Conservation (phyloP, 2,888 invertebrate species). For the Macrostomum cliftonense region DNA sequence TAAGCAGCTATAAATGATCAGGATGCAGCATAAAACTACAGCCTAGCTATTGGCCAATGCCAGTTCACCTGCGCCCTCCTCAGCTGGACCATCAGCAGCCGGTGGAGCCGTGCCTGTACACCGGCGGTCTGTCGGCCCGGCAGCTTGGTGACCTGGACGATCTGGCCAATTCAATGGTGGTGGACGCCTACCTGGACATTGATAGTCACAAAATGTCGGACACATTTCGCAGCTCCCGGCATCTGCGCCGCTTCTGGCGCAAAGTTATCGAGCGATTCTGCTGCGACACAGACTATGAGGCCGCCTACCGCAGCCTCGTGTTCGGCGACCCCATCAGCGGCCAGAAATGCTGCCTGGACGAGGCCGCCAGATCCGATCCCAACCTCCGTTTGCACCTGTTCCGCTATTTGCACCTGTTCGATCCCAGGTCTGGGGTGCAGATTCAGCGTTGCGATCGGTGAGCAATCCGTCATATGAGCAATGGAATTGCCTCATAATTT, state of each 20-base stretch:
- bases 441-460: slow-evolving; percentile 85
- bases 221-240: slow-evolving; percentile 39
- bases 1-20: no score
- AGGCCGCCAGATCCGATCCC: no score
- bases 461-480: slow-evolving; percentile 46
- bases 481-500: no score
- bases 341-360: no score
- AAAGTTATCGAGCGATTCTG: slow-evolving; percentile 66
- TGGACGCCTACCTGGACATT: slow-evolving; percentile 85
- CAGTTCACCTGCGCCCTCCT: no score
- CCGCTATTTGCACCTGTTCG: slow-evolving; percentile 80
- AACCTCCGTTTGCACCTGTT: slow-evolving; percentile 52
- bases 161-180: slow-evolving; percentile 73
- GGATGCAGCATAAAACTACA: no score
- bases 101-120: no score
- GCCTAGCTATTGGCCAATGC: no score
- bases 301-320: slow-evolving; percentile 44
- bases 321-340: no score
- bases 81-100: no score
- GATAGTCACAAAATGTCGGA: slow-evolving; percentile 91
- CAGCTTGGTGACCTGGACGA: slow-evolving; percentile 94
- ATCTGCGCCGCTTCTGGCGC: slow-evolving; percentile 37
- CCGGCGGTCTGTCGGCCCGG: slow-evolving; percentile 63
- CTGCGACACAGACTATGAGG: slow-evolving; percentile 67
- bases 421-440: slow-evolving; percentile 77